Evolutionary conservation across 2,888 invertebrate species (phyloP), one percentile per base, ranked within the genome.

Genomic region (Euplexia lucipara): DNA sequence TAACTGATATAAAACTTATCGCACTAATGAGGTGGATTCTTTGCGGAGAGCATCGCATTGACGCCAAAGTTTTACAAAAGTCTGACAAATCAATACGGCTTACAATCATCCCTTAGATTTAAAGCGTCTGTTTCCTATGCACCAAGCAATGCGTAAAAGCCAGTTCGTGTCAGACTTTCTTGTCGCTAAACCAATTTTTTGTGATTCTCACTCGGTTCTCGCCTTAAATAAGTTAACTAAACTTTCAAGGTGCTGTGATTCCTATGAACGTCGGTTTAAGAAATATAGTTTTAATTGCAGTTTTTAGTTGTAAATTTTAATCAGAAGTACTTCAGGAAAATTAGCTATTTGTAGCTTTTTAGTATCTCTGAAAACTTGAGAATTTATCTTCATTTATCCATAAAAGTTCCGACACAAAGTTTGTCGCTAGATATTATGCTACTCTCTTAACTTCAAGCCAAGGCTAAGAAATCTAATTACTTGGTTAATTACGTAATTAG

Each of bases 41-140:
- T 56, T 14, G 26, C 1, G 10, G 7, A 0, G 3, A 20, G 18
- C 22, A 48, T 14, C 1, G 51, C 12, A 47, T 52, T 73, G 7
- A 16, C 12, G 10, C 20, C 12, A 22, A 52, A 65, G 66, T 73
- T 73, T 2, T 34, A 73, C 47, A 52, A 54, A 41, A 57, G 12
- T 14, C 42, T 53, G 32, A 42, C 3, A 2, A 34, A 56, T 73
- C 10, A 54, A 65, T 49, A 30, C 14, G 12, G n/a, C 14, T 54
- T 41, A 20, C 26, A 12, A 14, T 3, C 9, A 44, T 49, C n/a
- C 22, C 10, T 52, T 10, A 16, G 3, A 57, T 48, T 16, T 39
- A 14, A 35, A 44, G 53, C 6, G 0, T 53, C 3, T 34, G 26
- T 39, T 52, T 35, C 7, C 20, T 22, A 56, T 54, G 39, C 32